Evolutionary conservation across 2,113 vertebrate species (phyloP).

Genomic region (Alligator sinensis): DNA sequence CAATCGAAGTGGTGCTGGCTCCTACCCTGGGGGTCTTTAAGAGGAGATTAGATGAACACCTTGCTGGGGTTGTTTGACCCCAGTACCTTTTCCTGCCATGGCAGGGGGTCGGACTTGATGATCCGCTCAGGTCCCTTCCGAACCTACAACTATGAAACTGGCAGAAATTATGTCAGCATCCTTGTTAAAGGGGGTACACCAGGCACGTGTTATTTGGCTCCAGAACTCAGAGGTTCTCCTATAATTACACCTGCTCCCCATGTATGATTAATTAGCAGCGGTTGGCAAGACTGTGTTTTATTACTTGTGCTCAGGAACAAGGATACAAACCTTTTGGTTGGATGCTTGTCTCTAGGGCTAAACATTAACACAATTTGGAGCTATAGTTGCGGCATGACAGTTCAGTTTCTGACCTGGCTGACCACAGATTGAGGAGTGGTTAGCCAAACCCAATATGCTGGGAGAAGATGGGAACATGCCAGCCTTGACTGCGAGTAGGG

Average conservation of each 20-base stretch:
- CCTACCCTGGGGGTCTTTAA: too few species aligned
- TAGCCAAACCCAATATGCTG: not conserved
- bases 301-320: not conserved
- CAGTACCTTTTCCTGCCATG: too few species aligned
- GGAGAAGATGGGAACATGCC: not conserved
- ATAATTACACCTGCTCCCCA: constrained; percentile 47
- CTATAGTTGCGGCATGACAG: not conserved
- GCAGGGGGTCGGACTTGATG: too few species aligned
- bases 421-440: not conserved
- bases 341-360: not conserved
- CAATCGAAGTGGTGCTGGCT: too few species aligned
- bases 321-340: not conserved
- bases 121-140: too few species aligned
- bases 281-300: constrained; percentile 22
- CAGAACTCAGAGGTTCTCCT: constrained; percentile 32
- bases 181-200: constrained; percentile 43
- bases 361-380: not conserved
- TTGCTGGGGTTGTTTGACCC: too few species aligned
- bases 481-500: not conserved
- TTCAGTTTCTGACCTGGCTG: not conserved
- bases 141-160: not conserved
- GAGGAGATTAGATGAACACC: too few species aligned
- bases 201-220: constrained; percentile 38
- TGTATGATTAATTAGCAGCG: constrained; percentile 24
- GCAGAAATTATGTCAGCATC: constrained; percentile 39